These are phyloP conservation scores for Battus philenor DNA, from an alignment of 1,140 invertebrate genomes.

Conservation along the genomic window DNA sequence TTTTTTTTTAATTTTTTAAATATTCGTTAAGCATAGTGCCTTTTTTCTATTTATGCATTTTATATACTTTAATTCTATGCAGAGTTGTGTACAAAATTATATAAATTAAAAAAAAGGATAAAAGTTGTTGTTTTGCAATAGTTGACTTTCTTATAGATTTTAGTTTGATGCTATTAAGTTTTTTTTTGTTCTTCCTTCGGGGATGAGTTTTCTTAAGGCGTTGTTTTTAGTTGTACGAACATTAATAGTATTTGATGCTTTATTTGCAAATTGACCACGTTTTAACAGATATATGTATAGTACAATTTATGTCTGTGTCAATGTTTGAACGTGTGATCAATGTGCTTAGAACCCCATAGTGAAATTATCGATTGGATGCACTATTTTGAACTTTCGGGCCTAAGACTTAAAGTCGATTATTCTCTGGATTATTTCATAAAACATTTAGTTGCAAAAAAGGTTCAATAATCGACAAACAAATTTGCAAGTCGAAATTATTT, in stretches of 20 bases:
- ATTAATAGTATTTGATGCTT: not conserved
- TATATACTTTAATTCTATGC: slow-evolving; percentile 3
- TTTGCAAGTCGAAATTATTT: too few relatives aligned
- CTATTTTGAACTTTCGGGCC: slow-evolving; percentile 6
- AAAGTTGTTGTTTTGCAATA: slow-evolving; percentile 15
- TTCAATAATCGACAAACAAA: too few relatives aligned
- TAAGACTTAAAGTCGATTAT: slow-evolving; percentile 5
- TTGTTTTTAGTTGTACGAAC: slow-evolving; percentile 3
- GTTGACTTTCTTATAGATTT: slow-evolving; percentile 17
- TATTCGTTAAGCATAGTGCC: slow-evolving; percentile 39
- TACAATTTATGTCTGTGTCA: slow-evolving; percentile 8
- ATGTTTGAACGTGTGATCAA: not conserved
- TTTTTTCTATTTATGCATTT: slow-evolving; percentile 28
- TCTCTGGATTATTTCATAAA: not conserved
- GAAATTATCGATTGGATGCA: not conserved
- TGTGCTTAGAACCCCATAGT: not conserved
- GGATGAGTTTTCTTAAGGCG: not conserved
- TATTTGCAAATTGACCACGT: not conserved
- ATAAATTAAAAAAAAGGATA: not conserved
- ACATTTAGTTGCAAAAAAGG: too few relatives aligned
- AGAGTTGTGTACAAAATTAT: slow-evolving; percentile 4
- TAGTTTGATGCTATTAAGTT: slow-evolving; percentile 12
- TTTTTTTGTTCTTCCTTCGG: slow-evolving; percentile 1
- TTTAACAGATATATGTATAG: slow-evolving; percentile 4
- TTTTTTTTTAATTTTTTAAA: slow-evolving; percentile 31